Evolutionary conservation across 2,113 vertebrate genomes (phyloP).

Genomic region (Perca fluviatilis): DNA sequence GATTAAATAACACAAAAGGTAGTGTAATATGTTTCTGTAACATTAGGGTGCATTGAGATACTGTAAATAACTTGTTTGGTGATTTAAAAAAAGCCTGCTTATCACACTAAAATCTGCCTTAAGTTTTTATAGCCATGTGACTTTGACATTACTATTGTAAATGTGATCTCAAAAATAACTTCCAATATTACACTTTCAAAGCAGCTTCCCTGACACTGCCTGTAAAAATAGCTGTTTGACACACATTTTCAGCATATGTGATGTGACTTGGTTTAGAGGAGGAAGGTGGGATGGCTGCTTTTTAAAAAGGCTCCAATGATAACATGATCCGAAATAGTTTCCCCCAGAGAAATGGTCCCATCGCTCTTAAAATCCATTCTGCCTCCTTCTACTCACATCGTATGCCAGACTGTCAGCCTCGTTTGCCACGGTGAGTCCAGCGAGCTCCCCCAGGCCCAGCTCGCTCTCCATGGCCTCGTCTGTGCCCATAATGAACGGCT

Average conservation of each 20-base stretch:
- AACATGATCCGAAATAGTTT: conserved; percentile 18
- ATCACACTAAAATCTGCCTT: no score
- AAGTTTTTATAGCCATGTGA: neutral
- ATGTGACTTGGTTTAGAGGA: conserved; percentile 1
- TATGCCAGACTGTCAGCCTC: conserved; percentile 96
- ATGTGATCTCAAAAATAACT: conserved; percentile 2
- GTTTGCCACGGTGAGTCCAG: conserved; percentile 97
- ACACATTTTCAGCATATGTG: neutral
- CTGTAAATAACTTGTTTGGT: no score
- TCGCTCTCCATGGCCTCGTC: conserved; percentile 96
- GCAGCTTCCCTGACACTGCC: neutral
- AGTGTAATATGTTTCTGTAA: neutral
- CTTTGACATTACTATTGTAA: conserved; percentile 12
- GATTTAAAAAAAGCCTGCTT: no score
- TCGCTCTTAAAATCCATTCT: neutral
- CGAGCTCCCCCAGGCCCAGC: conserved; percentile 95
- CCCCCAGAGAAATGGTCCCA: neutral
- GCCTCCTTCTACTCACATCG: conserved; percentile 88
- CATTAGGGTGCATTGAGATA: neutral
- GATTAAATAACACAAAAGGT: neutral
- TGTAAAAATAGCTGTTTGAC: conserved; percentile 34
- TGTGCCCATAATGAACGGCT: conserved; percentile 95
- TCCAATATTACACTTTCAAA: neutral
- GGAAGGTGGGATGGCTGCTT: neutral
- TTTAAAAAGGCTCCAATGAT: neutral